These are phyloP conservation scores for Protosalanx chinensis DNA, from an alignment of 2,797 vertebrate species.

Conservation along the genomic window DNA sequence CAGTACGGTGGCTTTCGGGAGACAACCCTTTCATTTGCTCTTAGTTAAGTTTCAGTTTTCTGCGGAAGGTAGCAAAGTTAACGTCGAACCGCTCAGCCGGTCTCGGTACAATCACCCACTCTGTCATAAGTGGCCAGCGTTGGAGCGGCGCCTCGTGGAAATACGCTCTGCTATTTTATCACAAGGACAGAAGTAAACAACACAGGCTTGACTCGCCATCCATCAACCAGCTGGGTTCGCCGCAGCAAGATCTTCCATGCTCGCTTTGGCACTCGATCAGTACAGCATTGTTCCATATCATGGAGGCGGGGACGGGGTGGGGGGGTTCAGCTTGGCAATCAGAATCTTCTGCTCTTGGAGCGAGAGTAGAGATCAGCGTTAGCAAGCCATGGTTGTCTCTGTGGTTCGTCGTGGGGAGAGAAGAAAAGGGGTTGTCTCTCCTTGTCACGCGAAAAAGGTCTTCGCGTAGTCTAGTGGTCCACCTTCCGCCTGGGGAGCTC, in stretches of 20 bases:
- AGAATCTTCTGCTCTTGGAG: neutral
- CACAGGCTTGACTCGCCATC: neutral
- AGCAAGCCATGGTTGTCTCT: neutral
- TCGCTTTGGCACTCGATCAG: neutral
- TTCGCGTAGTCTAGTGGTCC: neutral
- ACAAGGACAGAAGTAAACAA: slow-evolving; percentile 1
- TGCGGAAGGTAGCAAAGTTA: too few species aligned
- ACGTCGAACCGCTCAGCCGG: too few species aligned
- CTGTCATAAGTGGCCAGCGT: too few species aligned
- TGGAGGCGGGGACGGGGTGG: too few species aligned
- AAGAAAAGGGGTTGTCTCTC: neutral
- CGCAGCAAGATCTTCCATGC: neutral
- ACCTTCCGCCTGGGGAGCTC: neutral
- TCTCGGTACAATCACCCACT: too few species aligned
- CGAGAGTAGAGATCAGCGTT: neutral
- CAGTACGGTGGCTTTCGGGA: too few species aligned
- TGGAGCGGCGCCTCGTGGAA: too few species aligned
- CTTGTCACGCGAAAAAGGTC: slow-evolving; percentile 1
- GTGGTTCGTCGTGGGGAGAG: neutral
- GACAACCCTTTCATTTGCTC: too few species aligned
- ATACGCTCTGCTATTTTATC: neutral
- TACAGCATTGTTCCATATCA: neutral
- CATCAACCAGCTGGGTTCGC: neutral
- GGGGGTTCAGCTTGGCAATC: neutral
- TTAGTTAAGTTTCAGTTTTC: too few species aligned